Base-by-base conservation (phyloP, 2,113 vertebrate genomes). In the Calonectris borealis region DNA sequence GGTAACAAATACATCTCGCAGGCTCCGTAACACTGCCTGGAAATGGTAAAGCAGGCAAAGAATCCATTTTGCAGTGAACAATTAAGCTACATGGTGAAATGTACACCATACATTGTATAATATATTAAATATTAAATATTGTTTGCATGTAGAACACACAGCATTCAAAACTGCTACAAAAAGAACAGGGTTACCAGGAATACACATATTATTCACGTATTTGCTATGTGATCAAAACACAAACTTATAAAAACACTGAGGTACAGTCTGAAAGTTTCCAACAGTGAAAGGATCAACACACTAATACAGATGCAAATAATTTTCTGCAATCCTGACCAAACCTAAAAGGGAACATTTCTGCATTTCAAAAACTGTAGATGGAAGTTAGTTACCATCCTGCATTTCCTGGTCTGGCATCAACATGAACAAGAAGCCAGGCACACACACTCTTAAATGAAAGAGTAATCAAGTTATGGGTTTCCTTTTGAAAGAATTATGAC, bases 1-100 rank as follows among this genome's bases (percentile, higher is more conserved):
- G 40, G 0, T 0, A 60, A 36, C 16, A 86, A 77, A 77, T 1
- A 32, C 32, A 38, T 1, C 71, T 3, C 7, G 1, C 36, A n/a
- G 42, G 32, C 71, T 80, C 42, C 18, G 0, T 9, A 65, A n/a
- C 7, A 2, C 46, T 40, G 29, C 38, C 44, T 60, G 54, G 22
- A 15, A 20, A 15, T 0, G 38, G 9, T 1, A 13, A 65, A 44
- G 75, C 3, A 51, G 9, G 26, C 29, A 38, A 7, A 46, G 21
- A 57, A 57, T 6, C 54, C 31, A 31, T 49, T 54, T 21, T 29
- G 26, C 57, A 82, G 24, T n/a, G 24, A 70, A 60, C 25, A 55
- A 10, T 34, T 20, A 16, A 80, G 29, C 14, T 51, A 4, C 22
- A 2, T 5, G 11, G 51, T 42, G 32, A 88, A 61, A 70, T 2